phyloP scores from a whole-genome alignment of 2,113 vertebrate species.

The Lagopus muta region DNA sequence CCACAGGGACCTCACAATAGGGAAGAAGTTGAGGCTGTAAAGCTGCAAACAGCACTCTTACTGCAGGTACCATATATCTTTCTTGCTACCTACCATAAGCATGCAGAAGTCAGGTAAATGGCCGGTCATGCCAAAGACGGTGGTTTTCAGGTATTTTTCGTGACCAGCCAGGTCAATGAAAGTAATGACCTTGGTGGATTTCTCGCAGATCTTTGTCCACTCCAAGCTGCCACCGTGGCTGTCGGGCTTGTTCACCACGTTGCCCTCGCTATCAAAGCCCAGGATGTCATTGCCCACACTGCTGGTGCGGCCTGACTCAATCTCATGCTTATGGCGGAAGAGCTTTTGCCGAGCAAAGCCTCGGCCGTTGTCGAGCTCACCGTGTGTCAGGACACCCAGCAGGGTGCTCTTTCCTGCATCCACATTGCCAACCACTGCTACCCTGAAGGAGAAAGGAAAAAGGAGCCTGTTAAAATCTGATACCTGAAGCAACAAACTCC shows the following conservation, averaged over 20 bases:
- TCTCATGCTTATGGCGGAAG: conserved; percentile 98
- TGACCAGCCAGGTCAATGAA: conserved; percentile 98
- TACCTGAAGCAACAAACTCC: not conserved
- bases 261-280: conserved; percentile 95
- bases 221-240: conserved; percentile 96
- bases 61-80: not conserved
- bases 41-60: not conserved
- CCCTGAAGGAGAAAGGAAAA: conserved; percentile 76
- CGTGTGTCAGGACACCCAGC: conserved; percentile 94
- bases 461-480: not conserved
- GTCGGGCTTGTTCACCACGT: conserved; percentile 97
- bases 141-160: conserved; percentile 98
- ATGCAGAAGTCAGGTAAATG: conserved; percentile 99
- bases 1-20: not conserved
- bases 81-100: conserved; percentile 90
- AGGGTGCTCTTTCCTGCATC: conserved; percentile 97
- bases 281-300: conserved; percentile 98
- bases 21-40: not conserved
- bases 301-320: conserved; percentile 97
- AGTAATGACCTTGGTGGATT: conserved; percentile 97
- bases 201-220: conserved; percentile 99
- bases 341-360: conserved; percentile 98
- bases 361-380: conserved; percentile 95
- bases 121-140: conserved; percentile 98
- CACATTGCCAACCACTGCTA: conserved; percentile 97